Evolutionary conservation across 30 jellyfish, hydroid and myxozoan genomes (phyloP).

Genomic region (Cassiopea xamachana): DNA sequence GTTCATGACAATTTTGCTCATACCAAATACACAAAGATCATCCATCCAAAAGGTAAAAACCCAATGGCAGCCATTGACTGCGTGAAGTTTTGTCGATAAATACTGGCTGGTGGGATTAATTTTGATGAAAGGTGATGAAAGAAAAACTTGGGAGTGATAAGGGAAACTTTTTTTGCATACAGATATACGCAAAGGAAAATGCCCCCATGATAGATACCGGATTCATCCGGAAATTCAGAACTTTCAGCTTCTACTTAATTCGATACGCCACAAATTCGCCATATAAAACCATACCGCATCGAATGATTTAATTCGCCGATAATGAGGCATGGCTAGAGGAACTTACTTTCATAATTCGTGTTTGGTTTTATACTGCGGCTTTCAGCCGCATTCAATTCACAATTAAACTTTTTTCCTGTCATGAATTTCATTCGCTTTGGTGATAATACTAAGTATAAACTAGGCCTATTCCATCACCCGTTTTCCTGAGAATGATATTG

Average conservation of each 20-base stretch:
- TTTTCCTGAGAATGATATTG: no score
- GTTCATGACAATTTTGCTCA: no score
- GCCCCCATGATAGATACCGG: not conserved
- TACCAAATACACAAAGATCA: not conserved
- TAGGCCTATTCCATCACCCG: no score
- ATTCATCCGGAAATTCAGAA: not conserved
- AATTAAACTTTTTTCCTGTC: no score
- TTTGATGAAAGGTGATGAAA: not conserved
- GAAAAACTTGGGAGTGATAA: not conserved
- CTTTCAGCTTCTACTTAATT: not conserved
- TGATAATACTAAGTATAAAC: no score
- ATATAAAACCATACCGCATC: not conserved
- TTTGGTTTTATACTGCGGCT: not conserved
- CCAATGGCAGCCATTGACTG: not conserved
- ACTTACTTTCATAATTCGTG: not conserved
- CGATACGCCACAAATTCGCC: not conserved
- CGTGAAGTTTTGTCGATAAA: not conserved
- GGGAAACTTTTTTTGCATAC: not conserved
- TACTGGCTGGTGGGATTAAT: not conserved
- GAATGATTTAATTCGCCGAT: not conserved
- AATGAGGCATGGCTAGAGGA: not conserved
- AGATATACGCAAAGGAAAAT: not conserved
- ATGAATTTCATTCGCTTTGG: no score
- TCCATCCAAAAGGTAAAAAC: not conserved
- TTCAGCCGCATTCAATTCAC: no score